Evolutionary conservation across 2,797 vertebrate species (phyloP).

Genomic region (Oryzias sinensis): DNA sequence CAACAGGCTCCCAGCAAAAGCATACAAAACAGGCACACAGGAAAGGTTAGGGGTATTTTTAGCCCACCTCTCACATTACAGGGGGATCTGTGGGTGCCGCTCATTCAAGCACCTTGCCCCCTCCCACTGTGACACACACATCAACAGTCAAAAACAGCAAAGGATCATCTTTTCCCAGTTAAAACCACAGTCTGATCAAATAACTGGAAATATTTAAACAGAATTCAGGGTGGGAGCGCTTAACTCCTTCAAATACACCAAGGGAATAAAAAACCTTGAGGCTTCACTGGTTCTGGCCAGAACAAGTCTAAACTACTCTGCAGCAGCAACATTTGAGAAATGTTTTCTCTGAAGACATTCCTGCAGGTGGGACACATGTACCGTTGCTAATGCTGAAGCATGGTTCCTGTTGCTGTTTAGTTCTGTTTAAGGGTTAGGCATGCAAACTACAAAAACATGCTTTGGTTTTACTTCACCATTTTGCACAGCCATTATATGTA

Average conservation of each 20-base stretch:
- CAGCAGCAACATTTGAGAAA: constrained; percentile 16
- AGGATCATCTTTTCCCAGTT: constrained; percentile 10
- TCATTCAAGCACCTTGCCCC: constrained; percentile 75
- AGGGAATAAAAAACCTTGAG: constrained; percentile 25
- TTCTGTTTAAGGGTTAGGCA: not conserved
- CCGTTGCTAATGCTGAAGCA: not conserved
- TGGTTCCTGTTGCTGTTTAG: not conserved
- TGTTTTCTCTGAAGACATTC: constrained; percentile 44
- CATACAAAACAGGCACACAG: constrained; percentile 65
- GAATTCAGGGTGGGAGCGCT: constrained; percentile 1
- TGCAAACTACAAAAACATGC: not conserved
- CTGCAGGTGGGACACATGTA: constrained; percentile 18
- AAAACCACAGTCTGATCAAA: constrained; percentile 14
- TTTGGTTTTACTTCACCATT: not conserved
- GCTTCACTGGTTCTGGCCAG: constrained; percentile 33
- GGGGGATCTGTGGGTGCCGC: constrained; percentile 69
- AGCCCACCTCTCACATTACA: constrained; percentile 79
- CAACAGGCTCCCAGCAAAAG: constrained; percentile 50
- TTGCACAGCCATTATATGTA: constrained; percentile 30
- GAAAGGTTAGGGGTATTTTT: constrained; percentile 85
- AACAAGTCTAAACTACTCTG: constrained; percentile 66
- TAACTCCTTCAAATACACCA: constrained; percentile 7
- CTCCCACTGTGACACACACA: constrained; percentile 55
- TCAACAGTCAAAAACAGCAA: constrained; percentile 41
- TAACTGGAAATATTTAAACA: not conserved